These are phyloP conservation scores for Xylocopa sonorina DNA, from an alignment of 1,140 invertebrate species.

Conservation along the genomic window DNA sequence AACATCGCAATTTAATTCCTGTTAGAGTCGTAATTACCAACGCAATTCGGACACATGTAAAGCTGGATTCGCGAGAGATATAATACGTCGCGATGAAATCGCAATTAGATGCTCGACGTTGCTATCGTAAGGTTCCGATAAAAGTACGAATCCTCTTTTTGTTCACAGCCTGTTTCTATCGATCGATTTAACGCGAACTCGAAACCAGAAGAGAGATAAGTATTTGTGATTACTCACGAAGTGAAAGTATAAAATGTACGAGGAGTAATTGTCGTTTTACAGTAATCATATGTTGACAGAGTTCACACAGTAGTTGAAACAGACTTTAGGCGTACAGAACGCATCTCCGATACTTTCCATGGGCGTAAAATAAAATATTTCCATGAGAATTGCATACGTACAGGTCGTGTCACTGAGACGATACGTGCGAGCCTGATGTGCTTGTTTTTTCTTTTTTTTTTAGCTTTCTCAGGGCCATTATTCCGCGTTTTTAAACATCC, in stretches of 20 bases:
- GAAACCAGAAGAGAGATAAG: background rate
- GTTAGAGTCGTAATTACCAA: slow-evolving; percentile 36
- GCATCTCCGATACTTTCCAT: background rate
- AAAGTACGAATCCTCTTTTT: background rate
- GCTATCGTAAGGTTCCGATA: background rate
- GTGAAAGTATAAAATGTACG: too few relatives aligned
- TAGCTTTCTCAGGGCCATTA: background rate
- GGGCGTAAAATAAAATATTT: background rate
- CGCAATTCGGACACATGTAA: background rate
- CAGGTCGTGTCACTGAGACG: too few relatives aligned
- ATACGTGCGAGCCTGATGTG: background rate
- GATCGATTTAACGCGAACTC: background rate
- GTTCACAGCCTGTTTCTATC: background rate
- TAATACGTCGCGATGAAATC: background rate
- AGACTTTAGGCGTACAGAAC: too few relatives aligned
- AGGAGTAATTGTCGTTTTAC: too few relatives aligned
- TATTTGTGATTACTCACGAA: background rate
- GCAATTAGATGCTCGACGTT: slow-evolving; percentile 3
- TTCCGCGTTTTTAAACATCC: slow-evolving; percentile 19
- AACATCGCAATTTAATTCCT: slow-evolving; percentile 44
- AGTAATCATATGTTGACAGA: too few relatives aligned
- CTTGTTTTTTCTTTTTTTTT: too few relatives aligned
- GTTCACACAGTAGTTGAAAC: too few relatives aligned
- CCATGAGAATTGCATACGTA: too few relatives aligned
- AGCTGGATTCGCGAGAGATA: background rate